Conservation (phyloP, 2,113 vertebrate genomes). For the Toxotes chatareus region DNA sequence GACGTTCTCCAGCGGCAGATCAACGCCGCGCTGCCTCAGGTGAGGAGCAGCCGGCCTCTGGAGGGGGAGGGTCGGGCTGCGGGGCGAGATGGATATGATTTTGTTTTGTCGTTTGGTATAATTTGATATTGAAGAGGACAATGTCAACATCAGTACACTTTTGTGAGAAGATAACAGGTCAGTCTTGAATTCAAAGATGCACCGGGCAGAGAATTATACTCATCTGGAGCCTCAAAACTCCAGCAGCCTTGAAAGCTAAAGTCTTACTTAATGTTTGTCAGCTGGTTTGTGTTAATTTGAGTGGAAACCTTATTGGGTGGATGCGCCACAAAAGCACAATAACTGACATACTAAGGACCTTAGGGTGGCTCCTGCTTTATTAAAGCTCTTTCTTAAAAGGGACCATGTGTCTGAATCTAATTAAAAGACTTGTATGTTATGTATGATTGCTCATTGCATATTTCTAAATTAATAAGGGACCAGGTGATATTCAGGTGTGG, state of each 20-base stretch:
- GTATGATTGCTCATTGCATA: background rate
- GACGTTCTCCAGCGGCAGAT: slow-evolving; percentile 97
- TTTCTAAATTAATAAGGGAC: background rate
- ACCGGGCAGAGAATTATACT: background rate
- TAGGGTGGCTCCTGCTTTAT: background rate
- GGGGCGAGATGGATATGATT: background rate
- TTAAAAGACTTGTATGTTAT: slow-evolving; percentile 2
- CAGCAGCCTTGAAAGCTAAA: background rate
- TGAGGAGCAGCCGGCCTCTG: slow-evolving; percentile 76
- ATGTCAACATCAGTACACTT: background rate
- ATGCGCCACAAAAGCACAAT: background rate
- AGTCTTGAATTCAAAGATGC: background rate
- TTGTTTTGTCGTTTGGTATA: background rate
- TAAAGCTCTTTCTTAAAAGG: background rate
- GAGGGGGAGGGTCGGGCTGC: background rate
- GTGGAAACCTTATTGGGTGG: background rate
- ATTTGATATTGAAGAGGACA: background rate
- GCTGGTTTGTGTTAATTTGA: background rate
- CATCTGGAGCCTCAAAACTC: background rate
- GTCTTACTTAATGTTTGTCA: background rate
- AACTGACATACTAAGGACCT: background rate
- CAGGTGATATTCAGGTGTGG: background rate
- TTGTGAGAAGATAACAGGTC: background rate
- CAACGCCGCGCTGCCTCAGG: slow-evolving; percentile 95
- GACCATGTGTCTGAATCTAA: background rate